Percentiles rank a stretch among this genome's conserved stretches.
phyloP scores from a whole-genome alignment of 1,140 invertebrate species.

The Drosophila tropicalis region DNA sequence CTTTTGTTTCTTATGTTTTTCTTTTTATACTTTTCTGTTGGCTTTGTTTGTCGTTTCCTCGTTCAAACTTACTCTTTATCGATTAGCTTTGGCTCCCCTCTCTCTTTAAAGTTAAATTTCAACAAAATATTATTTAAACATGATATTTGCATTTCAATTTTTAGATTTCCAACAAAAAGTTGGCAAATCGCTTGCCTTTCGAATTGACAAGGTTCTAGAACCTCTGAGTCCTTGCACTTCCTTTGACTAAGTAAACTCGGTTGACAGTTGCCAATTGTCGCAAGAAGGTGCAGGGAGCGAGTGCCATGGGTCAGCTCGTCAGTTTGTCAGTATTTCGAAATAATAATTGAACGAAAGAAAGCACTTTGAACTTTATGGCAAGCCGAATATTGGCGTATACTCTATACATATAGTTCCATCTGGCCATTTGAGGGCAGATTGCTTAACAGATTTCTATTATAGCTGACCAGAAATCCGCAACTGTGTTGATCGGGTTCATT shows the following conservation, averaged over 20 bases:
- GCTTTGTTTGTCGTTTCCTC: slow-evolving; percentile 8
- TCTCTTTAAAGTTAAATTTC: slow-evolving; percentile 37
- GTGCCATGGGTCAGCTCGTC: background rate
- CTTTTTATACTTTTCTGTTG: slow-evolving; percentile 19
- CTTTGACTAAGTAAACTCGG: background rate
- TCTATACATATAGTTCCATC: too few species aligned
- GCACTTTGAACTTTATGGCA: too few species aligned
- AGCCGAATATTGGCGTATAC: too few species aligned
- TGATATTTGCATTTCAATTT: background rate
- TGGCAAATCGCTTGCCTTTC: too few species aligned
- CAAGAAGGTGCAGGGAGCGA: background rate
- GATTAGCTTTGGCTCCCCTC: slow-evolving; percentile 49
- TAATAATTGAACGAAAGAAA: too few species aligned
- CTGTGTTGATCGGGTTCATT: background rate
- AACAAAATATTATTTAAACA: slow-evolving; percentile 78
- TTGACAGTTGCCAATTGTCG: slow-evolving; percentile 41
- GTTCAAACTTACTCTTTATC: slow-evolving; percentile 38
- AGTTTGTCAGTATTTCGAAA: too few species aligned
- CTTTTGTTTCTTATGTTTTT: too few species aligned
- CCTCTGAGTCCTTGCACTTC: too few species aligned
- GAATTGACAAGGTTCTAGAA: too few species aligned
- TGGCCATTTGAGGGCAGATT: background rate
- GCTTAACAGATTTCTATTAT: background rate
- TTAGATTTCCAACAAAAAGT: too few species aligned
- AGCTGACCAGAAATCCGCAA: too few species aligned